Percentiles rank a stretch among this genome's conserved stretches.
These are phyloP conservation scores for Diplodus puntazzo DNA, from an alignment of 2,797 vertebrate genomes.

Conservation along the genomic window DNA sequence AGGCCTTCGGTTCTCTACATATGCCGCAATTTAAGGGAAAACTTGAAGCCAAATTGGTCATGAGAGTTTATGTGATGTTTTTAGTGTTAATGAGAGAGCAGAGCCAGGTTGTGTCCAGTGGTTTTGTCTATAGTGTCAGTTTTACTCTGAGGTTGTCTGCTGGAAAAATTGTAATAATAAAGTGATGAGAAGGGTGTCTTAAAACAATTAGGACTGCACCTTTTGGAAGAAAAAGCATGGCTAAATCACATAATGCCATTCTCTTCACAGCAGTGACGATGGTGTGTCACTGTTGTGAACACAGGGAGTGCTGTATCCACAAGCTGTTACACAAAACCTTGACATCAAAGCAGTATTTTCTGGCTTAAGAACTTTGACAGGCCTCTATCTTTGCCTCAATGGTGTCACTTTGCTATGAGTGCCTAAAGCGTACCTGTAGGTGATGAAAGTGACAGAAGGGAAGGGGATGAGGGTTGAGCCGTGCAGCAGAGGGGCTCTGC, in stretches of 20 bases:
- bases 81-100: not conserved
- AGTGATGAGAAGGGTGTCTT: not conserved
- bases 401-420: conserved; percentile 34
- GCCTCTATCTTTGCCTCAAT: conserved; percentile 41
- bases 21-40: not conserved
- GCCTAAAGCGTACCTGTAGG: conserved; percentile 61
- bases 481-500: conserved; percentile 48
- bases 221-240: not conserved
- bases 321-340: conserved; percentile 12
- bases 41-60: not conserved
- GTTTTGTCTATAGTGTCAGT: not conserved
- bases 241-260: not conserved
- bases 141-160: not conserved
- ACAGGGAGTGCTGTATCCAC: not conserved
- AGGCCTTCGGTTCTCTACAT: too few relatives aligned
- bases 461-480: conserved; percentile 33
- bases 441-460: conserved; percentile 66
- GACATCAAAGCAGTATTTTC: conserved; percentile 22
- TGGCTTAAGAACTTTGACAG: conserved; percentile 23
- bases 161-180: not conserved
- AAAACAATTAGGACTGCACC: not conserved
- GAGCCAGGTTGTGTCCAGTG: not conserved
- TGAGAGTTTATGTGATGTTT: not conserved
- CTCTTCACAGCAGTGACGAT: not conserved
- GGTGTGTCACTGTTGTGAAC: not conserved